Conservation (phyloP, 2,113 vertebrate genomes). For the Glareola pratincola region DNA sequence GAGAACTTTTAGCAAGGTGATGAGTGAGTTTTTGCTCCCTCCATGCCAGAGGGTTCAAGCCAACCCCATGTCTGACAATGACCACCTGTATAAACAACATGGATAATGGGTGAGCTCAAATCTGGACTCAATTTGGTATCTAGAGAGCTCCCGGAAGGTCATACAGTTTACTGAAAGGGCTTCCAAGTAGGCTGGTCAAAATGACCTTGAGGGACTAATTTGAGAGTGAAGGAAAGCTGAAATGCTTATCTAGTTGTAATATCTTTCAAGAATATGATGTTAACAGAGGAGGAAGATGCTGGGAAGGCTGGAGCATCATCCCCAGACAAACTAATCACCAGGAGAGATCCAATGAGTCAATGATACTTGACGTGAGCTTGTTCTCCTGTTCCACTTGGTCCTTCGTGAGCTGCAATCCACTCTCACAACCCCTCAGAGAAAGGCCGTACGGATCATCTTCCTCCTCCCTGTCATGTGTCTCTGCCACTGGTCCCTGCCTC, state of each 20-base stretch:
- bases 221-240: not conserved
- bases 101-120: not conserved
- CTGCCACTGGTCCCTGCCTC: not conserved
- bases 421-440: not conserved
- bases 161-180: not conserved
- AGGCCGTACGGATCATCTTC: accelerated
- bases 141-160: not conserved
- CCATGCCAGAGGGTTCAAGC: not conserved
- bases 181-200: not conserved
- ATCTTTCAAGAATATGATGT: not conserved
- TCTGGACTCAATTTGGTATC: not conserved
- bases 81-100: not conserved
- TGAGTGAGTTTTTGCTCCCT: not conserved
- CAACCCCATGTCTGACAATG: not conserved
- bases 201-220: not conserved
- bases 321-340: not conserved
- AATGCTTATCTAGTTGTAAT: not conserved
- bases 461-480: not conserved
- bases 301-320: not conserved
- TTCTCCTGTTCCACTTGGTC: not conserved
- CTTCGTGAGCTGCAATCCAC: accelerated
- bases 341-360: not conserved
- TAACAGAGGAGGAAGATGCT: not conserved
- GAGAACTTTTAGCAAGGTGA: not conserved
- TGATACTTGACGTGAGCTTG: accelerated